A percentile compares a stretch with the other conserved stretches of the same genome.
These are phyloP conservation scores for Cheilosia impressa DNA, from an alignment of 2,888 invertebrate species.

Conservation along the genomic window DNA sequence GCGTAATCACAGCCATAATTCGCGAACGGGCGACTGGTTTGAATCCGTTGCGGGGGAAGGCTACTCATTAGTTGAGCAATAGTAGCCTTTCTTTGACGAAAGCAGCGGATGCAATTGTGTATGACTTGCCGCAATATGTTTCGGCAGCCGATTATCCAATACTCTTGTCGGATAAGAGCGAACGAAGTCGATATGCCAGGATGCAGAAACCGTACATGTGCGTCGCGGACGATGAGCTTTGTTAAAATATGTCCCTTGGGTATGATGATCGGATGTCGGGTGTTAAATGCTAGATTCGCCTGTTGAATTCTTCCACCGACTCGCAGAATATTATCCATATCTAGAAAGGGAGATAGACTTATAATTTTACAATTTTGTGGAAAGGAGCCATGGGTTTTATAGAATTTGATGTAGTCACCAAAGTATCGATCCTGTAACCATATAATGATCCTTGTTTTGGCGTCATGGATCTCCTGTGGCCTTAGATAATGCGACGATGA, in stretches of 20 bases:
- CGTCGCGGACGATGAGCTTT: no score
- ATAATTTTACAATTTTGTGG: background rate
- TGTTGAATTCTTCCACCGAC: background rate
- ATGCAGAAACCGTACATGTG: background rate
- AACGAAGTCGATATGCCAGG: background rate
- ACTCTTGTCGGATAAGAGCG: slow-evolving; percentile 6
- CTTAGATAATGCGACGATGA: no score
- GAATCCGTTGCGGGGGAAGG: background rate
- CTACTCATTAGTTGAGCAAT: background rate
- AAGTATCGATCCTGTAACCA: background rate
- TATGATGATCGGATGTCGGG: no score
- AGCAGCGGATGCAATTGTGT: slow-evolving; percentile 1
- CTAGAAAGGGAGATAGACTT: background rate
- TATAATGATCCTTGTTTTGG: background rate
- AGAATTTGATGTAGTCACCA: background rate
- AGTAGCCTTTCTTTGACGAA: slow-evolving; percentile 7
- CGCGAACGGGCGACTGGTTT: slow-evolving; percentile 5
- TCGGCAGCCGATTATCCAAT: slow-evolving; percentile 4
- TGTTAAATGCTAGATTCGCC: no score
- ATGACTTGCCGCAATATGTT: background rate
- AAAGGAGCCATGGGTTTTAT: background rate
- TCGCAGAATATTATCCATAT: background rate
- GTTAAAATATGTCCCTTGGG: no score
- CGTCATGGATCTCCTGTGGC: no score
- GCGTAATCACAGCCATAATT: no score